Conservation (phyloP, 2,888 invertebrate species). For the Platerodrilus igneus region DNA sequence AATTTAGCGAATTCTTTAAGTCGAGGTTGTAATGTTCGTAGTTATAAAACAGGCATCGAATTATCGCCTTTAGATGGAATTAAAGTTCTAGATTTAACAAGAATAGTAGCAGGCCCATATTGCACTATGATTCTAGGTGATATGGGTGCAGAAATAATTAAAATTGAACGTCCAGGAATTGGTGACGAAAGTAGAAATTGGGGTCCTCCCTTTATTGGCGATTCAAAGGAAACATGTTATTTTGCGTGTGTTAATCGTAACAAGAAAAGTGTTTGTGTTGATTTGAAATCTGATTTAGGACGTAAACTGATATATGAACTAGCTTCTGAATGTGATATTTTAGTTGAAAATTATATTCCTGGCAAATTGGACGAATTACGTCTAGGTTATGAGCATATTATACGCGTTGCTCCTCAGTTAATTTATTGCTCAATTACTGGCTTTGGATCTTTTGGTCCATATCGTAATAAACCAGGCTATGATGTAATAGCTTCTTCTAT, state of each 20-base stretch:
- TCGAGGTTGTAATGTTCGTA: too few relatives aligned
- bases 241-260: conserved; percentile 88
- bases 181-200: conserved; percentile 89
- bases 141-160: conserved; percentile 87
- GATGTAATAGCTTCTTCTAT: conserved; percentile 93
- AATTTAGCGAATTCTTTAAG: too few relatives aligned
- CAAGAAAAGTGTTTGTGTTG: conserved; percentile 86
- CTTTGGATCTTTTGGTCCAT: conserved; percentile 85
- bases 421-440: conserved; percentile 94
- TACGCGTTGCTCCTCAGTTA: conserved; percentile 65
- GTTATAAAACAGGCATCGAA: too few relatives aligned
- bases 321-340: conserved; percentile 73
- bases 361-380: conserved; percentile 74
- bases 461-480: conserved; percentile 83
- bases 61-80: conserved; percentile 68
- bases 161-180: conserved; percentile 77
- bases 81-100: conserved; percentile 72
- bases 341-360: conserved; percentile 92
- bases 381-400: conserved; percentile 75
- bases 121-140: conserved; percentile 93
- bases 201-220: conserved; percentile 83
- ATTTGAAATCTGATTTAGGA: conserved; percentile 70
- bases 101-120: conserved; percentile 91
- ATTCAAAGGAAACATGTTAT: conserved; percentile 67
- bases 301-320: conserved; percentile 63